Evolutionary conservation across 2,797 vertebrate genomes (phyloP), one percentile per base, ranked within the genome.

Genomic region (Chaunax sp.): DNA sequence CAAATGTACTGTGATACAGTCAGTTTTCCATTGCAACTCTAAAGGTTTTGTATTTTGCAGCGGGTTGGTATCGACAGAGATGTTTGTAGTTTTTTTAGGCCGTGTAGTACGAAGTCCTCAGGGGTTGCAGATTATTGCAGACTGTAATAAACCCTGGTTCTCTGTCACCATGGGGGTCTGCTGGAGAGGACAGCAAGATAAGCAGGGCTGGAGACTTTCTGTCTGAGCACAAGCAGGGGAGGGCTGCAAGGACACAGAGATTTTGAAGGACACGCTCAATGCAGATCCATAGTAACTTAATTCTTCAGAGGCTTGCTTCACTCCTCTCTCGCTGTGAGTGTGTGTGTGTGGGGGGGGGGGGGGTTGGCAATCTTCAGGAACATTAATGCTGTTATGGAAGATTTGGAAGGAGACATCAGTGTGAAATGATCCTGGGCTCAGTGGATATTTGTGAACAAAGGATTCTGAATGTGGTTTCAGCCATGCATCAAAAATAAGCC

Each of bases 111-210:
- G 38, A 64, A 69, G 65, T 84, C 85, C 80, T 83, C 19, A 0
- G 87, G 82, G 85, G 80, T 71, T 80, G 69, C 75, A 75, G 81
- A 87, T 89, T 85, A 87, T 87, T 84, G 80, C 64, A 80, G 80
- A 83, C 83, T 83, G 87, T 87, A 84, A 90, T 92, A 88, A 92
- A 90, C 87, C 84, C 69, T 81, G 78, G 45, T 80, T 86, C 78
- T 77, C 64, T 37, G 75, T 89, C 84, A 84, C 85, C 60, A 84
- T 45, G 84, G 87, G 89, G 87, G 86, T 65, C 75, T 82, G 87
- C 80, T 84, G 80, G 72, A 71, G 79, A 84, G 88, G 86, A 90
- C 81, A 77, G 82, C 77, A 64, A 86, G 87, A 89, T 89, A 87
- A 90, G 87, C 84, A 78, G 83, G 60, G 64, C 69, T 86, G 88